Percentiles rank a stretch among this genome's conserved stretches.
These are phyloP conservation scores for Falcunculus frontatus DNA, from an alignment of 2,113 vertebrate genomes.

Conservation along the genomic window DNA sequence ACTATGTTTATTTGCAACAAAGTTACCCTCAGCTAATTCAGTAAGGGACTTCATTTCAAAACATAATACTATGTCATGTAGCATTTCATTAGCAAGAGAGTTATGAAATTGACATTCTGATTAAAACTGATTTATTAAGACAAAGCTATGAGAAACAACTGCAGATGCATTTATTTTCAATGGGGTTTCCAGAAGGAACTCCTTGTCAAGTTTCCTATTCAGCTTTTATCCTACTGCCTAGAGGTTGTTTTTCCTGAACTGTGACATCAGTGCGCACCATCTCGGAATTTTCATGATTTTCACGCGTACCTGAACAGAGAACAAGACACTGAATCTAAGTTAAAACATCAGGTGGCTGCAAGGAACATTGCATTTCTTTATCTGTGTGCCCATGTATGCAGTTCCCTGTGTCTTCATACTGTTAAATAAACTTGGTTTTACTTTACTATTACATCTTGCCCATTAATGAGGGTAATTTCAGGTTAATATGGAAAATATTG, in stretches of 20 bases:
- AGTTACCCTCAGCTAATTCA: neutral
- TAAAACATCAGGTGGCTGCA: neutral
- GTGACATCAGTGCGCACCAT: neutral
- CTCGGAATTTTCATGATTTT: neutral
- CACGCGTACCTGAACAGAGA: neutral
- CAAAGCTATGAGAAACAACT: neutral
- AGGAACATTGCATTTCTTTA: neutral
- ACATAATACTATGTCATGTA: neutral
- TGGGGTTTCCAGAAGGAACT: neutral
- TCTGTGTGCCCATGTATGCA: neutral
- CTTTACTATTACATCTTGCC: neutral
- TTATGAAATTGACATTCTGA: neutral
- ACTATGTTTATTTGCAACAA: neutral
- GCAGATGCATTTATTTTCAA: neutral
- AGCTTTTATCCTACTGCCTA: neutral
- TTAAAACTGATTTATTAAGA: conserved; percentile 18
- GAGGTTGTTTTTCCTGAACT: neutral
- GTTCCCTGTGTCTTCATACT: neutral
- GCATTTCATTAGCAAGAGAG: neutral
- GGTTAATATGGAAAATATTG: conserved; percentile 30
- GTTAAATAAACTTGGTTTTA: neutral
- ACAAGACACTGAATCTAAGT: neutral
- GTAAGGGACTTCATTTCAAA: neutral
- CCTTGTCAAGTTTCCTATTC: neutral
- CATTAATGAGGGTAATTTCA: conserved; percentile 16